phyloP scores from a whole-genome alignment of 2,113 vertebrate species.

The Seriola rivoliana region DNA sequence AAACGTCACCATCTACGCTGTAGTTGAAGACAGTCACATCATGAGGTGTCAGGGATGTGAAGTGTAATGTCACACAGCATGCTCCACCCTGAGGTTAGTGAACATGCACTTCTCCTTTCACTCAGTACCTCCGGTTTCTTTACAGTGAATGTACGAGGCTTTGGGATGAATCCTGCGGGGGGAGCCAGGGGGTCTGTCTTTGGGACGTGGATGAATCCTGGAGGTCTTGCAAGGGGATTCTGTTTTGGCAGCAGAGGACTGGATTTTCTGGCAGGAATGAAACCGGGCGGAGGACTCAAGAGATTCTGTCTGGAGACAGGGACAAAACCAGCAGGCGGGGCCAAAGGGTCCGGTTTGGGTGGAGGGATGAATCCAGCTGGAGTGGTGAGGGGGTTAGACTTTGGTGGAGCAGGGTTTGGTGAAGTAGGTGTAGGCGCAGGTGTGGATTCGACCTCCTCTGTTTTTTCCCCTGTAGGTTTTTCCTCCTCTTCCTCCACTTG shows the following conservation, averaged over 20 bases:
- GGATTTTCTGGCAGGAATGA: constrained; percentile 70
- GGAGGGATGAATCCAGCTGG: constrained; percentile 61
- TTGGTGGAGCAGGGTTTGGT: constrained; percentile 37
- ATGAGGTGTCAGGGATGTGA: not conserved
- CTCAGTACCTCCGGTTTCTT: constrained; percentile 81
- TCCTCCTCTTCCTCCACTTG: constrained; percentile 53
- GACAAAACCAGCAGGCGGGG: constrained; percentile 70
- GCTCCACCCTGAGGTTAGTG: constrained; percentile 48
- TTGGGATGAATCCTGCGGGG: constrained; percentile 83
- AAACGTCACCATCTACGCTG: not conserved
- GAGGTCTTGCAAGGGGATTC: constrained; percentile 66
- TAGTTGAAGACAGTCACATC: not conserved
- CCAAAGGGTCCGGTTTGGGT: constrained; percentile 55
- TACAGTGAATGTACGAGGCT: constrained; percentile 48
- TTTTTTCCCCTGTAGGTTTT: constrained; percentile 29
- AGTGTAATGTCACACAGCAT: constrained; percentile 26
- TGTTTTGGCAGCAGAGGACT: constrained; percentile 64
- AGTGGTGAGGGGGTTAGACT: constrained; percentile 61
- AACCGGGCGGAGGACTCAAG: constrained; percentile 64
- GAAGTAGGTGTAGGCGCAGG: not conserved
- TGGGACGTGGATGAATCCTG: constrained; percentile 79
- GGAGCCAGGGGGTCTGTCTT: constrained; percentile 79
- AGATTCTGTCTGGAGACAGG: constrained; percentile 69
- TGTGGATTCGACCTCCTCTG: constrained; percentile 41
- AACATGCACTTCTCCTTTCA: constrained; percentile 54